Conservation (phyloP, 2,113 vertebrate genomes). For the Heloderma charlesbogerti region DNA sequence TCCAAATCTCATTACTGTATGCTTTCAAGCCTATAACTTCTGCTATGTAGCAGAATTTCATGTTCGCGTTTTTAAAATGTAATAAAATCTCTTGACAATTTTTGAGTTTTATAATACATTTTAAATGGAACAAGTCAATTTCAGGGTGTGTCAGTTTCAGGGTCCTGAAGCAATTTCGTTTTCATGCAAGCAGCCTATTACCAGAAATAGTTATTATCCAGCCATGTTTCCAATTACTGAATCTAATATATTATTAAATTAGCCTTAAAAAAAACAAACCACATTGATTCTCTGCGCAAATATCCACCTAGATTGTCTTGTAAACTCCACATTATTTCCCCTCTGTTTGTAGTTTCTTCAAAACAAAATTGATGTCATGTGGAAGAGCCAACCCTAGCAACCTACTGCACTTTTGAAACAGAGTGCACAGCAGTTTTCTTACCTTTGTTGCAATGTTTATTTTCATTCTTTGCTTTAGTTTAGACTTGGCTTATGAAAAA, state of each 20-base stretch:
- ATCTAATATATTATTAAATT: constrained; percentile 45
- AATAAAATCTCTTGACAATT: not conserved
- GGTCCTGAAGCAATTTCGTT: constrained; percentile 5
- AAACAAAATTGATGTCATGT: constrained; percentile 44
- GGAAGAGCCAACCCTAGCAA: constrained; percentile 35
- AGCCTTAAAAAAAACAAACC: not conserved
- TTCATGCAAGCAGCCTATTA: constrained; percentile 8
- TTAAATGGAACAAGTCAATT: not conserved
- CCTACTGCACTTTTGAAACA: not conserved
- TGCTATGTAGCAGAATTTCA: not conserved
- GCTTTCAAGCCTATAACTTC: not conserved
- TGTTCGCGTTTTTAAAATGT: not conserved
- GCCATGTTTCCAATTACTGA: constrained; percentile 43
- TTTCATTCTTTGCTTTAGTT: not conserved
- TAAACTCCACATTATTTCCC: constrained; percentile 22
- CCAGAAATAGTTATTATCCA: constrained; percentile 34
- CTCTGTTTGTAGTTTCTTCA: constrained; percentile 41
- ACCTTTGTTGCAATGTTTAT: not conserved
- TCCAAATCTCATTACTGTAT: not conserved
- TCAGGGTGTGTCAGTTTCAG: not conserved
- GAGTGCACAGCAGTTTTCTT: not conserved
- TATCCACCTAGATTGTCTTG: constrained; percentile 27
- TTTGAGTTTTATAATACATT: not conserved
- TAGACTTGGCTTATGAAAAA: not conserved
- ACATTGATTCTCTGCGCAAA: not conserved